phyloP scores from a whole-genome alignment of 2,113 vertebrate species.

The Hippocampus comes region DNA sequence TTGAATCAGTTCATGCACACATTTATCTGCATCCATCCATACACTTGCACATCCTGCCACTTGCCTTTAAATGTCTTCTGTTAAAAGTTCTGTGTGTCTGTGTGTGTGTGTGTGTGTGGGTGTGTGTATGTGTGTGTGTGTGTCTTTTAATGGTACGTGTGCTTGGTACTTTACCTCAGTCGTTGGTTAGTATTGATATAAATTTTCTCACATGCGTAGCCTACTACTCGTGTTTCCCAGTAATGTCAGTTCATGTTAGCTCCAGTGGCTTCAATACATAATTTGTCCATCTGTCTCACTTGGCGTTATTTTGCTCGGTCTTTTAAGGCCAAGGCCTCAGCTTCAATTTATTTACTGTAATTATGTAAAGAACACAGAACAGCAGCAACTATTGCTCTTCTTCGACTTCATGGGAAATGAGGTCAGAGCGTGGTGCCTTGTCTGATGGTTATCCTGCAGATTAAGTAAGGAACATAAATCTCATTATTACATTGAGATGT shows the following conservation, averaged over 20 bases:
- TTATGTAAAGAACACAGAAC: constrained; percentile 3
- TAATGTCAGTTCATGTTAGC: constrained; percentile 15
- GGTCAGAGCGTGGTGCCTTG: background rate
- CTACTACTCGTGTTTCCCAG: background rate
- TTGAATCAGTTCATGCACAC: background rate
- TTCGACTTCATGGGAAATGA: background rate
- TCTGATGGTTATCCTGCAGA: background rate
- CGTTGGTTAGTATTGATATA: no score
- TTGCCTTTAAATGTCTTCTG: background rate
- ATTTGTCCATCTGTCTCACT: constrained; percentile 11
- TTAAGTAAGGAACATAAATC: background rate
- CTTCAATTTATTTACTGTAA: background rate
- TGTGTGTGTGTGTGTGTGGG: no score
- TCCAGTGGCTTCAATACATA: constrained; percentile 2
- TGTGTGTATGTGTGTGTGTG: no score
- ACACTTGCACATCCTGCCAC: background rate
- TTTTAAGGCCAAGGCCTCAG: background rate
- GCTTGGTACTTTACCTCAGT: no score
- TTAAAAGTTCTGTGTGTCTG: no score
- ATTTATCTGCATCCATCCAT: background rate
- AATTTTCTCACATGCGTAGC: no score
- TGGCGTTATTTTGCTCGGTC: background rate
- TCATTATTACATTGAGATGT: background rate
- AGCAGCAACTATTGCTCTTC: background rate
- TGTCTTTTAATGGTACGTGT: no score